Base-by-base conservation (phyloP, 1,140 invertebrate species). In the Bombus terrestris region DNA sequence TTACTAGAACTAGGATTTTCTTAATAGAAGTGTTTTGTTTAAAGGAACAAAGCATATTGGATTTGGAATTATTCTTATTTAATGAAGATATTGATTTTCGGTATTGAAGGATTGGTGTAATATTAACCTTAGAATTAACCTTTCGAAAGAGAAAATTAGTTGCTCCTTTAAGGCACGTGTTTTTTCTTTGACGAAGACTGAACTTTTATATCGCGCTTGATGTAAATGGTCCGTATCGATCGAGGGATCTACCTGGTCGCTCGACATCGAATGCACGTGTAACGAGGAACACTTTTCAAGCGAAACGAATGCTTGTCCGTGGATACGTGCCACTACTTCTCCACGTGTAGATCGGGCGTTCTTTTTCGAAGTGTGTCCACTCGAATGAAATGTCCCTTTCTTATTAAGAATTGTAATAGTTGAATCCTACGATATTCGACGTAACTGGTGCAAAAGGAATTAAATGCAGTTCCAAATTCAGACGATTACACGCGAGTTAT, bases 281-380 rank as follows among this genome's bases (percentile, higher is more conserved):
- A 79, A 79, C 74, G 53, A 57, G 53, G 15, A 59, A 79, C 53
- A 71, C 66, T 78, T 69, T 71, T 68, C 32, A 59, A 37, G n/a
- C 47, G 59, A 64, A 47, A 64, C 53, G 72, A 66, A 76, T 76
- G 72, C 43, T 76, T 73, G 41, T 53, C 32, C 32, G 3, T 18
- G 47, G 47, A 66, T 77, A 78, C 76, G 76, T 57, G 32, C 35
- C 12, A 76, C 59, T 53, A 53, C 81, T 32, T 47, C 43, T 66
- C 35, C 64, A 76, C 59, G 59, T 66, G 81, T 43, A 53, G 39
- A 74, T 66, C 9, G 15, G 43, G 12, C 53, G 3, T 53, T 39
- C 35, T 68, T 68, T 41, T 41, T 57, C 25, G 4, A 22, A 13
- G 12, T 72, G 37, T n/a, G 25, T n/a, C 4, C 69, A n/a, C 5